phyloP scores from a whole-genome alignment of 30 jellyfish, hydroid and myxozoan genomes.

The Hydractinia symbiolongicarpus region DNA sequence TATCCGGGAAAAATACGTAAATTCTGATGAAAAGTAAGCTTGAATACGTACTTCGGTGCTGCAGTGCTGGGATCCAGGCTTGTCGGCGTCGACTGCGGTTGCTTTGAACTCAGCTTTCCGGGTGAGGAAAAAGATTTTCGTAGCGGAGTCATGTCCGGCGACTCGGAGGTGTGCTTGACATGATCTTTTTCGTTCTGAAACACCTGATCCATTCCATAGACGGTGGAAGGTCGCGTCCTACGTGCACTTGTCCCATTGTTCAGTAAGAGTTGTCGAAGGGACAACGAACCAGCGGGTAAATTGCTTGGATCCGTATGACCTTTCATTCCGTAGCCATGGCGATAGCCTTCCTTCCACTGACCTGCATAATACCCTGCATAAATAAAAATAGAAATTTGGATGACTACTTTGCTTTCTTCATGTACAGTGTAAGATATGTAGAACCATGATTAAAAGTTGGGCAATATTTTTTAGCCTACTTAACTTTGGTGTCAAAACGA shows the following conservation, averaged over 20 bases:
- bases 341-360: constrained; percentile 92
- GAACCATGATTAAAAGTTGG: too few relatives aligned
- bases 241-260: background rate
- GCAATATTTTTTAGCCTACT: too few relatives aligned
- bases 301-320: constrained; percentile 36
- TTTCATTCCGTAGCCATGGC: constrained; percentile 93
- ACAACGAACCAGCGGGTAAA: constrained; percentile 24
- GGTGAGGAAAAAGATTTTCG: constrained; percentile 9
- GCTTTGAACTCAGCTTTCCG: background rate
- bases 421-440: too few relatives aligned
- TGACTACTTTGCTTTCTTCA: too few relatives aligned
- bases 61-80: background rate
- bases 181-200: background rate
- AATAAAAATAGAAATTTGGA: background rate
- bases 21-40: background rate
- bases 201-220: constrained; percentile 1
- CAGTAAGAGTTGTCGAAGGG: constrained; percentile 8
- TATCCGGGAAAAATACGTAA: too few relatives aligned
- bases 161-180: background rate
- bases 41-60: background rate
- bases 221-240: background rate
- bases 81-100: too few relatives aligned
- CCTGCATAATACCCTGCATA: constrained; percentile 85
- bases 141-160: background rate
- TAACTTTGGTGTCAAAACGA: too few relatives aligned